A percentile compares a stretch with the other conserved stretches of the same genome.
phyloP scores from a whole-genome alignment of 2,888 invertebrate genomes.

The Copidosoma aretas region DNA sequence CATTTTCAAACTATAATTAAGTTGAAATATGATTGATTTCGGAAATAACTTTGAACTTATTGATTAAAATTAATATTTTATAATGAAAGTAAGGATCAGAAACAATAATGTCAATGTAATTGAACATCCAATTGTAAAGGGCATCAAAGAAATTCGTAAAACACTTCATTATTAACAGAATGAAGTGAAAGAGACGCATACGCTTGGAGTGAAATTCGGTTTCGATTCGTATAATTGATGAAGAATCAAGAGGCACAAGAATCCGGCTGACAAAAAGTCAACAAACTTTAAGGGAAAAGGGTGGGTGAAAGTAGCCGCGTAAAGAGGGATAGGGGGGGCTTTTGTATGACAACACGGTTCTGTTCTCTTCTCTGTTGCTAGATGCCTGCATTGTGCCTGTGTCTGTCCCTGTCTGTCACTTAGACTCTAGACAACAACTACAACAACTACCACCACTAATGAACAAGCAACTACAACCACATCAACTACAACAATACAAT shows the following conservation, averaged over 20 bases:
- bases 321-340: slow-evolving; percentile 54
- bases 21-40: too few relatives aligned
- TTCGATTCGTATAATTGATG: not conserved
- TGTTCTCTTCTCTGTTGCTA: slow-evolving; percentile 86
- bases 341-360: slow-evolving; percentile 62
- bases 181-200: slow-evolving; percentile 19
- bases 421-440: slow-evolving; percentile 63
- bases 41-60: too few relatives aligned
- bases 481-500: slow-evolving; percentile 61
- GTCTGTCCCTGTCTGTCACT: slow-evolving; percentile 64
- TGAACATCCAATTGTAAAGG: too few relatives aligned
- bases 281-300: not conserved
- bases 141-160: too few relatives aligned
- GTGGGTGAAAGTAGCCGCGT: slow-evolving; percentile 7
- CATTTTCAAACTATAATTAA: too few relatives aligned
- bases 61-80: too few relatives aligned
- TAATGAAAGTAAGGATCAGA: too few relatives aligned
- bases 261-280: not conserved
- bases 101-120: too few relatives aligned
- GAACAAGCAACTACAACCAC: slow-evolving; percentile 57
- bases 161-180: too few relatives aligned
- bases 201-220: slow-evolving; percentile 5
- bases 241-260: not conserved
- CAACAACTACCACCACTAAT: slow-evolving; percentile 51
- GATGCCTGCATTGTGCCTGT: slow-evolving; percentile 79